phyloP scores from a whole-genome alignment of 2,888 invertebrate genomes.

The Heteropelma amictum region DNA sequence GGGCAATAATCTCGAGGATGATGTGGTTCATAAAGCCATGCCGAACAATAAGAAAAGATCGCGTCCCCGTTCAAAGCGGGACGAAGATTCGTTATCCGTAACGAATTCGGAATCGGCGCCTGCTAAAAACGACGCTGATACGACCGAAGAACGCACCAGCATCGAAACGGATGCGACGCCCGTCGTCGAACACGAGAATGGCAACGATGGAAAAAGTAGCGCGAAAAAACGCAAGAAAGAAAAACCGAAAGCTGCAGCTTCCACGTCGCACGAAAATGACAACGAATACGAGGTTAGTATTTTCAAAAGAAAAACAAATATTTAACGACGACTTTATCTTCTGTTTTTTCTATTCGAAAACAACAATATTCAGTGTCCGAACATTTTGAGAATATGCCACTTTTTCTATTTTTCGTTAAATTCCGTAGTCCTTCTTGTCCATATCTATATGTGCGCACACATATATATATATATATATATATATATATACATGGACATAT shows the following conservation, averaged over 20 bases:
- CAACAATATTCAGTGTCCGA: too few species aligned
- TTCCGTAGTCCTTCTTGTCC: too few species aligned
- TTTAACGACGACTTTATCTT: too few species aligned
- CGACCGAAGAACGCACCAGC: slow-evolving; percentile 51
- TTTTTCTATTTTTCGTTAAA: too few species aligned
- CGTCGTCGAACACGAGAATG: slow-evolving; percentile 65
- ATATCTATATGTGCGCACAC: too few species aligned
- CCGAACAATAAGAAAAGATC: slow-evolving; percentile 26
- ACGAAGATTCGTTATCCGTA: slow-evolving; percentile 48
- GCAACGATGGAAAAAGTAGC: slow-evolving; percentile 61
- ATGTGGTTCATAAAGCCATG: slow-evolving; percentile 36
- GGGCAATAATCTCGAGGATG: slow-evolving; percentile 29
- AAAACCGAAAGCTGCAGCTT: slow-evolving; percentile 59
- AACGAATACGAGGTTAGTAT: slow-evolving; percentile 80
- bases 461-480: too few species aligned
- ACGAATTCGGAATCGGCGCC: slow-evolving; percentile 23
- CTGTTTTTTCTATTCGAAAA: too few species aligned
- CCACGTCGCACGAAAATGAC: slow-evolving; percentile 74
- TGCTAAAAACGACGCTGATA: slow-evolving; percentile 63
- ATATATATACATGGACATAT: too few species aligned
- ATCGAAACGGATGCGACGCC: slow-evolving; percentile 1
- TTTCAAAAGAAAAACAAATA: background rate
- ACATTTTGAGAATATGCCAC: too few species aligned
- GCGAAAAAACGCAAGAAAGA: slow-evolving; percentile 67
- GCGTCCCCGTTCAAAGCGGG: slow-evolving; percentile 51